These are phyloP conservation scores for Pissodes strobi DNA, from an alignment of 1,140 invertebrate genomes.

Conservation along the genomic window DNA sequence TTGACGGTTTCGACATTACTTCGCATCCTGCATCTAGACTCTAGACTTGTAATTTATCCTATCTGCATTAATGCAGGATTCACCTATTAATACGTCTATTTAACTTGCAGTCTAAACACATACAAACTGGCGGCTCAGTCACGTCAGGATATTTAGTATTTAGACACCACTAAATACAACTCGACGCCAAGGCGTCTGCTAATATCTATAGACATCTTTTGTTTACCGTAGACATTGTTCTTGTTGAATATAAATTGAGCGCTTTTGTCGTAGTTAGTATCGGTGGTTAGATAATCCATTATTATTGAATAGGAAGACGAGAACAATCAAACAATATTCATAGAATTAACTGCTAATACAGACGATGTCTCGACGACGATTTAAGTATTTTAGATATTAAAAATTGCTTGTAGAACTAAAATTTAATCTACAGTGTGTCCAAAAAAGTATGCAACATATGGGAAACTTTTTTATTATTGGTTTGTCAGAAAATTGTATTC, in stretches of 20 bases:
- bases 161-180: constrained; percentile 10
- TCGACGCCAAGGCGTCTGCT: constrained; percentile 10
- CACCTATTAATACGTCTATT: constrained; percentile 22
- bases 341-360: too few species aligned
- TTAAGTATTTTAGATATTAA: too few species aligned
- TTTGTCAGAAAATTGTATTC: too few species aligned
- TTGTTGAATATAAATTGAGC: constrained; percentile 12
- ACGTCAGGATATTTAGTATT: constrained; percentile 25
- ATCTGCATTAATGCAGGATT: constrained; percentile 19
- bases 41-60: background rate
- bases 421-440: too few species aligned
- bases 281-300: too few species aligned
- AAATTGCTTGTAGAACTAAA: too few species aligned
- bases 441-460: too few species aligned
- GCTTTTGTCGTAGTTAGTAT: constrained; percentile 7
- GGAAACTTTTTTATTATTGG: too few species aligned
- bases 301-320: background rate
- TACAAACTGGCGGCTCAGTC: background rate
- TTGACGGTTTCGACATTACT: too few species aligned
- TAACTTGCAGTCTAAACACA: constrained; percentile 16
- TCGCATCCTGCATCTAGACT: too few species aligned
- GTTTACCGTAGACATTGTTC: constrained; percentile 13
- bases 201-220: constrained; percentile 27
- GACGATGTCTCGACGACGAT: too few species aligned
- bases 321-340: too few species aligned